A percentile compares a stretch with the other conserved stretches of the same genome.
These are phyloP conservation scores for Tiliqua scincoides DNA, from an alignment of 2,113 vertebrate genomes.

Conservation along the genomic window DNA sequence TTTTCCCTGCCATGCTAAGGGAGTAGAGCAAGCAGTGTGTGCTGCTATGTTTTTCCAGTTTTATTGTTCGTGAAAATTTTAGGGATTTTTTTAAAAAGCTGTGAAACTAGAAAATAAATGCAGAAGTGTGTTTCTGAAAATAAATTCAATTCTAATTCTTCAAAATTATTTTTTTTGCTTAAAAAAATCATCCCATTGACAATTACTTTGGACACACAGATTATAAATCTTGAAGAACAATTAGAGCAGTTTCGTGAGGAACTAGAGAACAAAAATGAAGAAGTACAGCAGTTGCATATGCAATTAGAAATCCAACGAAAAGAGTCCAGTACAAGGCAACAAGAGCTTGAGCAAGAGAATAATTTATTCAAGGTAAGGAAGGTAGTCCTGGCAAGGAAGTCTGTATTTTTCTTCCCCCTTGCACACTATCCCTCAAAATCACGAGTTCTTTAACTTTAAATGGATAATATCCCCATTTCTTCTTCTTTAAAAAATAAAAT, in stretches of 20 bases:
- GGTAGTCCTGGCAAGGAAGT: constrained; percentile 15
- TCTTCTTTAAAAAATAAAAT: neutral
- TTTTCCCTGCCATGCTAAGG: neutral
- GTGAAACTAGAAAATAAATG: neutral
- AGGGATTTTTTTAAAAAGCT: neutral
- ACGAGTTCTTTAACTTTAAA: neutral
- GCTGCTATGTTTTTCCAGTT: neutral
- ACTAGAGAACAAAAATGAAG: constrained; percentile 97
- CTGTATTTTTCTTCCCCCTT: neutral
- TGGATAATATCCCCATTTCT: neutral
- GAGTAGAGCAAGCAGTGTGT: neutral
- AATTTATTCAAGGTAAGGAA: constrained; percentile 86
- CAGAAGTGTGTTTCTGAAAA: neutral
- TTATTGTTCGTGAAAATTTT: neutral
- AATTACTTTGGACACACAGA: constrained; percentile 76
- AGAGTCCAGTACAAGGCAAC: constrained; percentile 87
- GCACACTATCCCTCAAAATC: constrained; percentile 9
- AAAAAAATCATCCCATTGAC: constrained; percentile 24
- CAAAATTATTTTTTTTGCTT: neutral
- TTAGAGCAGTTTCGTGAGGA: constrained; percentile 97
- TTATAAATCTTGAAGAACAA: constrained; percentile 95
- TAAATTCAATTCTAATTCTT: neutral
- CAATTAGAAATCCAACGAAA: constrained; percentile 97
- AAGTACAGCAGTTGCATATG: constrained; percentile 97
- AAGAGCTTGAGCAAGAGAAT: constrained; percentile 87